Percentiles rank a stretch among this genome's conserved stretches.
Conservation (phyloP, 1,140 invertebrate genomes). For the Hylaeus anthracinus region DNA sequence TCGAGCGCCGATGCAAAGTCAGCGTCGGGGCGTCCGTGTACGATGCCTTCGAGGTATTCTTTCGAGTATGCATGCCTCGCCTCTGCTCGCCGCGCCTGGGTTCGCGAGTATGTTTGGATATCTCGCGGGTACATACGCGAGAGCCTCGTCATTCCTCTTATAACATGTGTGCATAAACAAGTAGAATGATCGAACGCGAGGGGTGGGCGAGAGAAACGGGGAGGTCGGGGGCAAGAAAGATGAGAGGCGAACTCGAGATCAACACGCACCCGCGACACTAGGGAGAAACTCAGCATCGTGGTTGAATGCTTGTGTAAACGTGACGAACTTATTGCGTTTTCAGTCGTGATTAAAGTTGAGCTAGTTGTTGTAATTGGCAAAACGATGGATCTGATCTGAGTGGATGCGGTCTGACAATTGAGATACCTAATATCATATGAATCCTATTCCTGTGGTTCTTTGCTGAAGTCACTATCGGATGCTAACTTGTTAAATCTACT, state of each 20-base stretch:
- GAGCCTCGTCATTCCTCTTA: slow-evolving; percentile 42
- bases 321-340: too few relatives aligned
- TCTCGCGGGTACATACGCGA: slow-evolving; percentile 52
- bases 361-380: background rate
- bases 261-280: background rate
- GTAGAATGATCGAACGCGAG: slow-evolving; percentile 38
- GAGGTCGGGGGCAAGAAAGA: background rate
- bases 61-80: slow-evolving; percentile 34
- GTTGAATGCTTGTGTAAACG: too few relatives aligned
- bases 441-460: too few relatives aligned
- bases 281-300: background rate
- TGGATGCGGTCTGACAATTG: too few relatives aligned
- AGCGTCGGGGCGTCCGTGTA: slow-evolving; percentile 13
- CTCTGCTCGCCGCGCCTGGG: background rate
- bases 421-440: too few relatives aligned
- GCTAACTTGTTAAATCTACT: too few relatives aligned
- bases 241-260: too few relatives aligned
- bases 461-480: too few relatives aligned
- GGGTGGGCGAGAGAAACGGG: background rate
- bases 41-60: slow-evolving; percentile 45
- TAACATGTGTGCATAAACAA: slow-evolving; percentile 52
- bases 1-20: slow-evolving; percentile 36
- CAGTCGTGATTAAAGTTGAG: background rate
- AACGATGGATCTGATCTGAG: too few relatives aligned
- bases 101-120: slow-evolving; percentile 50